Evolutionary conservation across 2,888 invertebrate genomes (phyloP), one percentile per base, ranked within the genome.

Genomic region (Tiphia femorata): DNA sequence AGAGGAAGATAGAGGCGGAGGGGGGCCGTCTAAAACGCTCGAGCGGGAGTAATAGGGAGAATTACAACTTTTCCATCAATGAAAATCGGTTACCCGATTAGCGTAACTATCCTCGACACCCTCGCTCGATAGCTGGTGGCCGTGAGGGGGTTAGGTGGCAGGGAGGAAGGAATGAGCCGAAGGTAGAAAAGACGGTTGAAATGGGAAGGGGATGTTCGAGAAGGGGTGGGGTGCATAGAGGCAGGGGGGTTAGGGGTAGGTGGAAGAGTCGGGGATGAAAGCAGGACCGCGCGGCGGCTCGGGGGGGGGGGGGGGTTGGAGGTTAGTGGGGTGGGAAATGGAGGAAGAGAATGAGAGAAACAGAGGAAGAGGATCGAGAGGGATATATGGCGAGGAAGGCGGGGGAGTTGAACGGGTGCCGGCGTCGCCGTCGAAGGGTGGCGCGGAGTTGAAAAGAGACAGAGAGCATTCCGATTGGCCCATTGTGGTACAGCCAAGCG

Each of bases 401-500:
- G 46, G 51, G 68, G 64, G 65, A 63, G 65, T 60, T 54, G 67
- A 59, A 53, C 62, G 60, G 57, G 53, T 50, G 53, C 50, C 43
- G 62, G 47, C 25, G 53, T 27, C 47, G 49, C 12, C 54, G n/a
- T n/a, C n/a, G 51, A 50, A 55, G 60, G 60, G 60, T 58, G 54
- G 58, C 35, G 48, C 42, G 51, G 55, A 37, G 68, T 58, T 73
- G 78, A 77, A 82, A 78, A 73, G 78, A 78, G 80, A 78, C 76
- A 74, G 77, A 74, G 75, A 79, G 70, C 70, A 79, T 82, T 83
- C 82, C 83, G 83, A 84, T 84, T 84, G 84, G 82, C 80, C 82
- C 82, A 84, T 84, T 84, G 84, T 84, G 81, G 82, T 75, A 77
- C 78, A 81, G 76, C 79, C 75, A 77, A 80, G 80, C 82, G 81